A percentile compares a stretch with the other conserved stretches of the same genome.
Conservation (phyloP, 1,140 invertebrate species). For the Dufourea novaeangliae region DNA sequence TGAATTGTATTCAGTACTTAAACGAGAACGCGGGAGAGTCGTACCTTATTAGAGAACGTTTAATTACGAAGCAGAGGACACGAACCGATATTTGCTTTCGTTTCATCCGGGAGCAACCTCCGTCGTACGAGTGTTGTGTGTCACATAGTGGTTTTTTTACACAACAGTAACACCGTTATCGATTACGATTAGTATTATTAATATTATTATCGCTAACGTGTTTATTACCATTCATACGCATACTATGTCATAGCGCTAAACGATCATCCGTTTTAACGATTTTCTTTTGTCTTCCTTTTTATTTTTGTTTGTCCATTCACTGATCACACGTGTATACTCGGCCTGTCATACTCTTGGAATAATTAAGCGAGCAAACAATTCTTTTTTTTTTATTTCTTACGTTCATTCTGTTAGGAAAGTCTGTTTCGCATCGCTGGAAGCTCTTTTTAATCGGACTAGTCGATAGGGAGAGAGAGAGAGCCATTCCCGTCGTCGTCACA, state of each 20-base stretch:
- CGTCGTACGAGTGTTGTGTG: conserved; percentile 3
- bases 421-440: not conserved
- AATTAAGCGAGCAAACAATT: not conserved
- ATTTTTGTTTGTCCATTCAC: too few relatives aligned
- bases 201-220: conserved; percentile 21
- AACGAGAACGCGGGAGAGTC: conserved; percentile 20
- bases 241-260: conserved; percentile 3
- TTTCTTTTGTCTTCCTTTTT: too few relatives aligned
- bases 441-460: conserved; percentile 17
- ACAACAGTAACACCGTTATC: conserved; percentile 11
- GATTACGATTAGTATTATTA: conserved; percentile 33
- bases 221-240: conserved; percentile 31
- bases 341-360: conserved; percentile 1
- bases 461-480: too few relatives aligned
- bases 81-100: not conserved
- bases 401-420: not conserved
- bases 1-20: conserved; percentile 66
- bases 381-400: not conserved
- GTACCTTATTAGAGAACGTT: conserved; percentile 20
- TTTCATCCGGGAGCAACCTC: not conserved
- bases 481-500: too few relatives aligned
- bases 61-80: not conserved
- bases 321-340: not conserved
- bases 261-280: not conserved
- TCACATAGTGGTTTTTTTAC: conserved; percentile 31